phyloP scores from a whole-genome alignment of 2,888 invertebrate species.

The Helicoverpa assulta region DNA sequence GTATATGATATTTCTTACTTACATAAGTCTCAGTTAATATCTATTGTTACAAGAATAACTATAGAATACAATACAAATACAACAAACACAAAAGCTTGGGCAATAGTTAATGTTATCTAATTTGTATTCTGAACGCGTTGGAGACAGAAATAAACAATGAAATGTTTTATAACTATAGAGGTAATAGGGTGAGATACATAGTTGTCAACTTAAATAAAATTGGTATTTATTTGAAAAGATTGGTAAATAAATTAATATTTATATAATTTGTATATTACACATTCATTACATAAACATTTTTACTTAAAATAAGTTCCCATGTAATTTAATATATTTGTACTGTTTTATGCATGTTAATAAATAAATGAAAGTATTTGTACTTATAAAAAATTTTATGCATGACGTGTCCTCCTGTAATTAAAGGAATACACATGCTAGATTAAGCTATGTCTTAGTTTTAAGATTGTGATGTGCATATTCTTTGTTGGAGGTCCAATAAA shows the following conservation, averaged over 20 bases:
- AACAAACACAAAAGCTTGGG: slow-evolving; percentile 15
- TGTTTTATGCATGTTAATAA: too few species aligned
- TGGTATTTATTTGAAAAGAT: slow-evolving; percentile 4
- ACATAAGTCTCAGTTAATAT: slow-evolving; percentile 3
- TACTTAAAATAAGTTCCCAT: too few species aligned
- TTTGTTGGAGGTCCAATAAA: too few species aligned
- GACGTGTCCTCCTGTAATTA: too few species aligned
- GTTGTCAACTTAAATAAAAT: slow-evolving; percentile 13
- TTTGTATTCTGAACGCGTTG: slow-evolving; percentile 46
- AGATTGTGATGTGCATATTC: too few species aligned
- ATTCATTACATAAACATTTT: too few species aligned
- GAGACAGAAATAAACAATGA: slow-evolving; percentile 45
- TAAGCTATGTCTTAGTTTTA: too few species aligned
- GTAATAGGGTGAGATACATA: slow-evolving; percentile 1
- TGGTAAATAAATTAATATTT: background rate
- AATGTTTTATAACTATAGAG: slow-evolving; percentile 25
- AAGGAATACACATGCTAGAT: too few species aligned
- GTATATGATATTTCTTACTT: background rate
- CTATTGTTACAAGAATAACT: slow-evolving; percentile 6
- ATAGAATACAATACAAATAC: slow-evolving; percentile 9
- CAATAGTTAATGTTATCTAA: slow-evolving; percentile 17
- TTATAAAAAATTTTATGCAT: too few species aligned
- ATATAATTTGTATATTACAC: too few species aligned
- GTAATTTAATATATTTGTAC: too few species aligned
- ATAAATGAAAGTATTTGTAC: too few species aligned